phyloP scores from a whole-genome alignment of 2,113 vertebrate species.

The Eurypyga helias region DNA sequence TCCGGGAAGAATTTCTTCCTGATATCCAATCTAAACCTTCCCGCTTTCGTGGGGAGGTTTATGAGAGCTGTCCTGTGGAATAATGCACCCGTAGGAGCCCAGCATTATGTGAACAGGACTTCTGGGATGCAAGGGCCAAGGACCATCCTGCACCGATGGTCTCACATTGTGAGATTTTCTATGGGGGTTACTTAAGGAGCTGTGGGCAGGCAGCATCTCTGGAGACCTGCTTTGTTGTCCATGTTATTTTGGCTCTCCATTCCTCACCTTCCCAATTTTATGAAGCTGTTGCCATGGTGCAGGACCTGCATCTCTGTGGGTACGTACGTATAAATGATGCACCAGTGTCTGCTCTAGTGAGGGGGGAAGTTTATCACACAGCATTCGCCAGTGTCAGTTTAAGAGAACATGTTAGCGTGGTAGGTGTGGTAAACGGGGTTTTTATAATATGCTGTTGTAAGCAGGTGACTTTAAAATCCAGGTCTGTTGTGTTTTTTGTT shows the following conservation, averaged over 20 bases:
- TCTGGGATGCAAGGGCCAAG: background rate
- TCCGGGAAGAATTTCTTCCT: no score
- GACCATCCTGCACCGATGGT: background rate
- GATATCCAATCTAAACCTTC: no score
- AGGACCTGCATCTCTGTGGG: background rate
- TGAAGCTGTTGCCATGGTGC: background rate
- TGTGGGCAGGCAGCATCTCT: background rate
- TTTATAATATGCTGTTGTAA: background rate
- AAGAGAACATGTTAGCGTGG: background rate
- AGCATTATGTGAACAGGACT: background rate
- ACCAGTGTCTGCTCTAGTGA: background rate
- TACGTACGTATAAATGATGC: background rate
- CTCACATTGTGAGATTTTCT: background rate
- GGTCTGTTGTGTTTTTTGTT: background rate
- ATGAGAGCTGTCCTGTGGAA: background rate
- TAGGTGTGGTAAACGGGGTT: background rate
- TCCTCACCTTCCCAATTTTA: background rate
- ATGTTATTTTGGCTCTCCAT: background rate
- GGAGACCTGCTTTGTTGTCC: background rate
- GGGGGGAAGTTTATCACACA: background rate
- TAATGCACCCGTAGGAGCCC: rapidly evolving
- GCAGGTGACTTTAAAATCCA: background rate
- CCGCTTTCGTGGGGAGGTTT: no score
- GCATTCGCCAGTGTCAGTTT: background rate
- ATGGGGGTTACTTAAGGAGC: rapidly evolving